Evolutionary conservation across 1,140 invertebrate genomes (phyloP).

Genomic region (Phymastichus coffea): DNA sequence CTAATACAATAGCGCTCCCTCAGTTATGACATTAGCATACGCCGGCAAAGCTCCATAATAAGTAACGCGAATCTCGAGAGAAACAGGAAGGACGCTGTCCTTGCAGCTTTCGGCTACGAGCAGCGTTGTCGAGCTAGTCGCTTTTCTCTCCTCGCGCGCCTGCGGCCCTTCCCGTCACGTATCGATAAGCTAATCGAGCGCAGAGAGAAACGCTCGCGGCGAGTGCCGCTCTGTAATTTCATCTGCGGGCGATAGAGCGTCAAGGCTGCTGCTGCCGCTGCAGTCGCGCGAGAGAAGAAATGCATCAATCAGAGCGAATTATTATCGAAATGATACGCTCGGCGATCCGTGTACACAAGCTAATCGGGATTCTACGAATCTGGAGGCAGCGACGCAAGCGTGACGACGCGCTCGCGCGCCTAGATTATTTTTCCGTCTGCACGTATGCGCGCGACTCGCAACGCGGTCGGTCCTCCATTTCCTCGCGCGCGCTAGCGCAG

Average conservation of each 20-base stretch:
- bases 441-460: no score
- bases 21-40: conserved; percentile 38
- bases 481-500: no score
- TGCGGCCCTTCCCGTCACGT: conserved; percentile 4
- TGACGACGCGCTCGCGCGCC: no score
- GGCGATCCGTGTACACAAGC: not conserved
- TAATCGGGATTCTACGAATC: conserved; percentile 4
- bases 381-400: no score
- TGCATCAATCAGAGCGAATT: conserved; percentile 10
- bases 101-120: no score
- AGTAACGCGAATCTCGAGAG: conserved; percentile 39
- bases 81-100: no score
- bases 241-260: not conserved
- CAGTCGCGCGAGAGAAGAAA: not conserved
- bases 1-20: conserved; percentile 31
- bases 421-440: no score
- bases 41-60: conserved; percentile 41
- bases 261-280: conserved; percentile 1
- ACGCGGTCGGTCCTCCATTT: no score
- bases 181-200: conserved; percentile 12
- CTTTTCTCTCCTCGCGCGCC: not conserved
- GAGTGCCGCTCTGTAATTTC: conserved; percentile 8
- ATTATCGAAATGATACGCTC: not conserved
- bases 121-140: conserved; percentile 9
- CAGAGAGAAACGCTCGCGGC: no score